A percentile compares a stretch with the other conserved stretches of the same genome.
phyloP scores from a whole-genome alignment of 2,888 invertebrate genomes.

The Sialis fuliginosa region DNA sequence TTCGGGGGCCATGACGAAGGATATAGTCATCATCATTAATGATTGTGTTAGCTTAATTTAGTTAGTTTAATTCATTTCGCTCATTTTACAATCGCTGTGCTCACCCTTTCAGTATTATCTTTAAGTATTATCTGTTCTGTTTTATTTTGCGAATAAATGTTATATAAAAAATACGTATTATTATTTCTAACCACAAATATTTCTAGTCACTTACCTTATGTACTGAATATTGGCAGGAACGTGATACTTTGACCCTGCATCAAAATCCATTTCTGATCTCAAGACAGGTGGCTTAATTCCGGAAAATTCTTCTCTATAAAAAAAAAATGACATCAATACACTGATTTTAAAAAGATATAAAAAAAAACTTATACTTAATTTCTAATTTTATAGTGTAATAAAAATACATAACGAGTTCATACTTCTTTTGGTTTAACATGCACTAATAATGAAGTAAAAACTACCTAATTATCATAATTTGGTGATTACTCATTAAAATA shows the following conservation, averaged over 20 bases:
- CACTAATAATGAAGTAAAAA: too few species aligned
- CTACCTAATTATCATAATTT: too few species aligned
- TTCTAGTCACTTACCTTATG: constrained; percentile 35
- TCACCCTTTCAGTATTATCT: constrained; percentile 13
- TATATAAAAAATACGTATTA: background rate
- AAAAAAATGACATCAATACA: constrained; percentile 11
- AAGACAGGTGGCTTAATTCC: constrained; percentile 75
- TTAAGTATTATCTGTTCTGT: constrained; percentile 9
- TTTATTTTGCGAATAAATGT: constrained; percentile 7
- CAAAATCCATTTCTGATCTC: constrained; percentile 76
- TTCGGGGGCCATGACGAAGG: constrained; percentile 7
- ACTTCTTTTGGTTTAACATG: too few species aligned
- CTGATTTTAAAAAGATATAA: background rate
- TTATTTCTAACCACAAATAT: background rate
- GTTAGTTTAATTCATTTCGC: constrained; percentile 3
- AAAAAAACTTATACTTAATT: background rate
- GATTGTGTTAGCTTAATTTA: background rate
- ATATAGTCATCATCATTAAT: constrained; percentile 9
- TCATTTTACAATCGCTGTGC: constrained; percentile 8
- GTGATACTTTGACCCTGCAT: constrained; percentile 85
- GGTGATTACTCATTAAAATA: too few species aligned
- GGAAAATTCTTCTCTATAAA: constrained; percentile 57
- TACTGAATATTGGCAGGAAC: constrained; percentile 81
- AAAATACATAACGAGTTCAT: too few species aligned
- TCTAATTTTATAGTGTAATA: background rate